Conservation (phyloP, 2,113 vertebrate genomes). For the Callopanchax toddi region DNA sequence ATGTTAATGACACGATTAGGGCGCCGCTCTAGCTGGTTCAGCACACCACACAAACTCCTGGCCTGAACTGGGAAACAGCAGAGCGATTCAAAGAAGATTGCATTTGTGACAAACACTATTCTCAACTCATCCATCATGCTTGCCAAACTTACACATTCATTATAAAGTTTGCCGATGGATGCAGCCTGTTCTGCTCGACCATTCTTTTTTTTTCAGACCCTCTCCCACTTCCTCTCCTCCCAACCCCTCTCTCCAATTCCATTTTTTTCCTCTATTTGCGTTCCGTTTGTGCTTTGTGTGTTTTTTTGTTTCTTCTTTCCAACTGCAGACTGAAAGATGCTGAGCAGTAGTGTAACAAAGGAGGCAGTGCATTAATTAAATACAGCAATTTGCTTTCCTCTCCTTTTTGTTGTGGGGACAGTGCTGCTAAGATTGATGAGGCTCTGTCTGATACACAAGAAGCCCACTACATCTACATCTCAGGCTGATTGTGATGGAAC, state of each 20-base stretch:
- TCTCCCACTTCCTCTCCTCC: slow-evolving; percentile 7
- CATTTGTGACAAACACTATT: slow-evolving; percentile 79
- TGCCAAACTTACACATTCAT: slow-evolving; percentile 80
- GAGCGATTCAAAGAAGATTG: slow-evolving; percentile 74
- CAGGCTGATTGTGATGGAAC: slow-evolving; percentile 81
- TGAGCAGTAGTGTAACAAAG: slow-evolving; percentile 78
- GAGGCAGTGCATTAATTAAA: slow-evolving; percentile 84
- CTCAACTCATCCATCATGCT: slow-evolving; percentile 79
- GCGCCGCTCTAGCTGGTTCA: slow-evolving; percentile 45
- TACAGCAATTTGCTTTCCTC: slow-evolving; percentile 82
- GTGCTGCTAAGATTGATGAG: slow-evolving; percentile 81
- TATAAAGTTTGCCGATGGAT: slow-evolving; percentile 81
- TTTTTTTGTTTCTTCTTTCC: slow-evolving; percentile 52
- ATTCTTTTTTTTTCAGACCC: slow-evolving; percentile 70
- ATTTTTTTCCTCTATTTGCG: slow-evolving; percentile 38
- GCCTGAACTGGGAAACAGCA: slow-evolving; percentile 58
- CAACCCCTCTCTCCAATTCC: slow-evolving; percentile 21
- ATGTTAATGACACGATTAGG: slow-evolving; percentile 66
- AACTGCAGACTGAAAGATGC: slow-evolving; percentile 77
- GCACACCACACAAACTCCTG: slow-evolving; percentile 20
- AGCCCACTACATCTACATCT: slow-evolving; percentile 80
- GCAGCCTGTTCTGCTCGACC: slow-evolving; percentile 70
- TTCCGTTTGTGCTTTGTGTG: slow-evolving; percentile 38
- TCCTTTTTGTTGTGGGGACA: slow-evolving; percentile 76
- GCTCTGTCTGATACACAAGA: slow-evolving; percentile 67